Evolutionary conservation across 2,797 vertebrate species (phyloP).

Genomic region (Lepilemur septentrionalis): DNA sequence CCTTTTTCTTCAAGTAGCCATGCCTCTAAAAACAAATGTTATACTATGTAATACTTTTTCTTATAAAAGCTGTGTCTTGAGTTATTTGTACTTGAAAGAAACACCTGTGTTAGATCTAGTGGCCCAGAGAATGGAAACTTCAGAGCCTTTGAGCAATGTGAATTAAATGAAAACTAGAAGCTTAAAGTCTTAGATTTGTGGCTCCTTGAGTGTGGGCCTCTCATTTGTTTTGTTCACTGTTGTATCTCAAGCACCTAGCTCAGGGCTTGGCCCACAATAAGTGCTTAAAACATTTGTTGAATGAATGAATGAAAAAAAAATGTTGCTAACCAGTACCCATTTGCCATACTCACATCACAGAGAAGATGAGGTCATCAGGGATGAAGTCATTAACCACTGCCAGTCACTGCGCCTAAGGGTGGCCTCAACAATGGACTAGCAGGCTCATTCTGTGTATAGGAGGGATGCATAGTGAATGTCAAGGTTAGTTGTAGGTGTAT

Average conservation of each 20-base stretch:
- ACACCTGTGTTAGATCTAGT: not conserved
- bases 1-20: not conserved
- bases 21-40: not conserved
- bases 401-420: constrained; percentile 20
- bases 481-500: not conserved
- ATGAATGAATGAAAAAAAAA: constrained; percentile 50
- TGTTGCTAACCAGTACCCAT: constrained; percentile 22
- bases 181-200: constrained; percentile 37
- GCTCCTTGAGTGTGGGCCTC: not conserved
- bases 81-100: constrained; percentile 32
- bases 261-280: not conserved
- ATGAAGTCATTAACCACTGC: constrained; percentile 50
- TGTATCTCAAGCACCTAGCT: not conserved
- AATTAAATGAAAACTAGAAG: constrained; percentile 46
- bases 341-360: constrained; percentile 53
- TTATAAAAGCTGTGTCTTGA: not conserved
- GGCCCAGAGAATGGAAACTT: not conserved
- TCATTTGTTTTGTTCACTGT: constrained; percentile 44
- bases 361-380: constrained; percentile 59
- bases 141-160: not conserved
- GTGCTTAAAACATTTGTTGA: constrained; percentile 54
- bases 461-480: constrained; percentile 4
- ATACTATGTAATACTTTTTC: not conserved
- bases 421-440: not conserved
- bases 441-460: not conserved